phyloP scores from a whole-genome alignment of 1,140 invertebrate species.

The Campodea augens region DNA sequence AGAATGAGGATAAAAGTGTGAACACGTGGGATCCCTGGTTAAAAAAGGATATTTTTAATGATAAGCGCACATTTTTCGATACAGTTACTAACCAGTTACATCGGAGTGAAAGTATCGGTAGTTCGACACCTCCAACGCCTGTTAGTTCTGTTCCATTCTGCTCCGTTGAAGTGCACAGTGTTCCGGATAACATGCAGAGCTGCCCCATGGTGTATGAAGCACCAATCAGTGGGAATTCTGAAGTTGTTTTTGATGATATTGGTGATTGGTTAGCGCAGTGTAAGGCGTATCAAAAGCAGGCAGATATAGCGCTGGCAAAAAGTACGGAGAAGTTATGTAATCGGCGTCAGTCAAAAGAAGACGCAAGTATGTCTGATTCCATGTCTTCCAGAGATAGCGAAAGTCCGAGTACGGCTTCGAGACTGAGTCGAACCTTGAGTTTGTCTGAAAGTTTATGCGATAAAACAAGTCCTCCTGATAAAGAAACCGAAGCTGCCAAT shows the following conservation, averaged over 20 bases:
- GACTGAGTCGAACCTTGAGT: neutral
- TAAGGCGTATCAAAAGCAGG: slow-evolving; percentile 8
- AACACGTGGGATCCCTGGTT: slow-evolving; percentile 7
- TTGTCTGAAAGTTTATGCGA: slow-evolving; percentile 6
- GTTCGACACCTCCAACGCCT: neutral
- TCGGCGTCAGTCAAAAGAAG: neutral
- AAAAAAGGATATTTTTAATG: neutral
- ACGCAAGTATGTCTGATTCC: neutral
- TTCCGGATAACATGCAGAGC: slow-evolving; percentile 11
- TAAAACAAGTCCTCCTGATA: neutral
- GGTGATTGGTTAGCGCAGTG: slow-evolving; percentile 31
- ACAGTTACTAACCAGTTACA: neutral
- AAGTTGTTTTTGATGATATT: slow-evolving; percentile 62
- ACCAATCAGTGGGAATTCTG: slow-evolving; percentile 33
- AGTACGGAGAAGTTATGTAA: slow-evolving; percentile 14
- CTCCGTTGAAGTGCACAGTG: neutral
- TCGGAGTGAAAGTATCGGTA: neutral
- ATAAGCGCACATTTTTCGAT: neutral
- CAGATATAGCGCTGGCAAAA: slow-evolving; percentile 5
- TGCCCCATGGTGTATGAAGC: slow-evolving; percentile 21
- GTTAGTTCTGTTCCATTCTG: neutral
- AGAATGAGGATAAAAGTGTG: slow-evolving; percentile 10
- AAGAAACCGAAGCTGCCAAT: slow-evolving; percentile 23
- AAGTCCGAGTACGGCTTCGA: neutral
- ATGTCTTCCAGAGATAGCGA: slow-evolving; percentile 1